Evolutionary conservation across 2,797 vertebrate genomes (phyloP).

Genomic region (Chanos chanos): DNA sequence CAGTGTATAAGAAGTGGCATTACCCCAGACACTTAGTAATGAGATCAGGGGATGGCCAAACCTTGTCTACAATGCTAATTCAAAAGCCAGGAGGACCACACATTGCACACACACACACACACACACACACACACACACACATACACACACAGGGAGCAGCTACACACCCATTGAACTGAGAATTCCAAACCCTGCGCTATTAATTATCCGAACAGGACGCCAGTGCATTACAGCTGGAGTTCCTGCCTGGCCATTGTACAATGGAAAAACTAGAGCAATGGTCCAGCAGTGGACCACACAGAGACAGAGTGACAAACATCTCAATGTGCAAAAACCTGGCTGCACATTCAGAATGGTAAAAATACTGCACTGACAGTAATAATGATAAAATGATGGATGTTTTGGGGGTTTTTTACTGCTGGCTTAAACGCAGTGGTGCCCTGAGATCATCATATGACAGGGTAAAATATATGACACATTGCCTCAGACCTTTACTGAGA

Average conservation of each 20-base stretch:
- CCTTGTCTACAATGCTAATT: neutral
- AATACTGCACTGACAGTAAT: too few species aligned
- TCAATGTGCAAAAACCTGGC: too few species aligned
- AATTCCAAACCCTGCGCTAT: constrained; percentile 29
- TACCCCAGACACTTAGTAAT: constrained; percentile 32
- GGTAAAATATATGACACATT: too few species aligned
- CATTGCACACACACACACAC: neutral
- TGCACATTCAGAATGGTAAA: too few species aligned
- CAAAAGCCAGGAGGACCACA: neutral
- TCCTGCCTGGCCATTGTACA: neutral
- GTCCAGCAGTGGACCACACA: too few species aligned
- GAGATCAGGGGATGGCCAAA: constrained; percentile 25
- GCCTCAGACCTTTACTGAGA: too few species aligned
- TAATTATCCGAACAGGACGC: constrained; percentile 30
- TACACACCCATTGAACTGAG: constrained; percentile 10
- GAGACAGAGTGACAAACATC: too few species aligned
- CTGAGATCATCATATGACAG: too few species aligned
- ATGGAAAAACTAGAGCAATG: constrained; percentile 17
- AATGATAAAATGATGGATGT: too few species aligned
- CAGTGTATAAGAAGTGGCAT: constrained; percentile 13
- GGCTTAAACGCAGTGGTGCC: too few species aligned
- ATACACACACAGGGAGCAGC: constrained; percentile 15
- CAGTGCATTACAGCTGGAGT: constrained; percentile 5
- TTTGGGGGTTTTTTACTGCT: too few species aligned
- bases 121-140: constrained; percentile 13